Percentiles rank a stretch among this genome's conserved stretches.
phyloP scores from a whole-genome alignment of 2,113 vertebrate genomes.

The Chrysemys picta region DNA sequence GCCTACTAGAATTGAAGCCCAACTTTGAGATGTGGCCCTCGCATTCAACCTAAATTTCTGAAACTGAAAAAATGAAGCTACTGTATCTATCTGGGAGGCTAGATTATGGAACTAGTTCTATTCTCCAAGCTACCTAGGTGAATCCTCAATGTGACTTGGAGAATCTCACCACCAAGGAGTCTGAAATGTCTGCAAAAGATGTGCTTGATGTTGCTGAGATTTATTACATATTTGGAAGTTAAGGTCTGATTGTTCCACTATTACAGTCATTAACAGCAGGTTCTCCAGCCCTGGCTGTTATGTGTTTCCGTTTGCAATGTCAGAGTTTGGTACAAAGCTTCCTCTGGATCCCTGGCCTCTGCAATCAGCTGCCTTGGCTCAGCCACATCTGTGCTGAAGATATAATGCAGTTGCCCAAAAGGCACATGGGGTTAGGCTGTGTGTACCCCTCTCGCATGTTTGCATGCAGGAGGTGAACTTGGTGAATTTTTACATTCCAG shows the following conservation, averaged over 20 bases:
- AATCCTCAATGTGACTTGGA: neutral
- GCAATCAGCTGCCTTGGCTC: neutral
- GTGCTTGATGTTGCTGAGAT: neutral
- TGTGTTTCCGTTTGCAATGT: neutral
- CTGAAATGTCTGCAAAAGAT: neutral
- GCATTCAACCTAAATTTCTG: too few species aligned
- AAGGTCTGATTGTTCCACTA: neutral
- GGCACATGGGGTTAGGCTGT: neutral
- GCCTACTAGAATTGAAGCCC: neutral
- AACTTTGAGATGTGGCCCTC: neutral
- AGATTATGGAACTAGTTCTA: neutral
- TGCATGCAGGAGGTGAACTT: neutral
- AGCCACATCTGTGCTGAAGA: neutral
- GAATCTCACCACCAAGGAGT: neutral
- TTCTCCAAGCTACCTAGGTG: neutral
- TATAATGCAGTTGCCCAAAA: neutral
- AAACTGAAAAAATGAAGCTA: neutral
- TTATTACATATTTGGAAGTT: neutral
- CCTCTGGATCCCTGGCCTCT: neutral
- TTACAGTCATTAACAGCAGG: neutral
- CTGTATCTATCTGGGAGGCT: neutral
- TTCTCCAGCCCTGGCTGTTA: neutral
- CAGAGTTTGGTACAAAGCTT: neutral
- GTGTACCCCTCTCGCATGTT: neutral
- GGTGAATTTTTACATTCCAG: neutral